phyloP scores from a whole-genome alignment of 2,113 vertebrate genomes.

The Haplochromis vanheusdeni region DNA sequence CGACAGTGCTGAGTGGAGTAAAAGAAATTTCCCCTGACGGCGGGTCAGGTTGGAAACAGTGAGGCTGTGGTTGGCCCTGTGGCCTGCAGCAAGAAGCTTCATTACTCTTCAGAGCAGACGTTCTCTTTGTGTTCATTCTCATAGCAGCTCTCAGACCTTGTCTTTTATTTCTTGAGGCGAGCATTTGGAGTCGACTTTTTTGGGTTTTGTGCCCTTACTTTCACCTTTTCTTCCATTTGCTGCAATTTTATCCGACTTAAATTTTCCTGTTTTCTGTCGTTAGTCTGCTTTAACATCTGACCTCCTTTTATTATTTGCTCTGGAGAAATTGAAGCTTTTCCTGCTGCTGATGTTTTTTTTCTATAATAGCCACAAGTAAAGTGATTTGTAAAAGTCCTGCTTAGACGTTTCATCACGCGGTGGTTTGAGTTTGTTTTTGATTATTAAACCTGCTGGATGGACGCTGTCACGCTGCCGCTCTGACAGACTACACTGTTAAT shows the following conservation, averaged over 20 bases:
- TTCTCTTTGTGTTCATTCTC: background rate
- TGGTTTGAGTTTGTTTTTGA: background rate
- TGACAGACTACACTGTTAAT: background rate
- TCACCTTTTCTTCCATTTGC: background rate
- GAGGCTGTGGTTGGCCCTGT: background rate
- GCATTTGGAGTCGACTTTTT: background rate
- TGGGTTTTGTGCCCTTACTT: background rate
- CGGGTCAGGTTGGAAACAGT: background rate
- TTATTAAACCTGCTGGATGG: background rate
- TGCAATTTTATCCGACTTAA: background rate
- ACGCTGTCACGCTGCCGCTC: background rate
- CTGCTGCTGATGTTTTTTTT: background rate
- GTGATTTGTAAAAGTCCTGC: background rate
- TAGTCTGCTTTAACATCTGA: background rate
- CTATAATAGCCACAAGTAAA: background rate
- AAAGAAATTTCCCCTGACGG: rapidly evolving
- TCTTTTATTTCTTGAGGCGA: background rate
- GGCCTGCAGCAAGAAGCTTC: background rate
- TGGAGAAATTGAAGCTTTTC: background rate
- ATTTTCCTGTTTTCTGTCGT: background rate
- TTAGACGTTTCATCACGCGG: background rate
- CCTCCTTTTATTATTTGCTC: background rate
- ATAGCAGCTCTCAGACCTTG: background rate
- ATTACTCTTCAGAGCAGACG: background rate
- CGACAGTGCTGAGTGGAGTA: background rate